Percentiles rank a stretch among this genome's conserved stretches.
These are phyloP conservation scores for Tanytarsus gracilentus DNA, from an alignment of 2,888 invertebrate genomes.

Conservation along the genomic window DNA sequence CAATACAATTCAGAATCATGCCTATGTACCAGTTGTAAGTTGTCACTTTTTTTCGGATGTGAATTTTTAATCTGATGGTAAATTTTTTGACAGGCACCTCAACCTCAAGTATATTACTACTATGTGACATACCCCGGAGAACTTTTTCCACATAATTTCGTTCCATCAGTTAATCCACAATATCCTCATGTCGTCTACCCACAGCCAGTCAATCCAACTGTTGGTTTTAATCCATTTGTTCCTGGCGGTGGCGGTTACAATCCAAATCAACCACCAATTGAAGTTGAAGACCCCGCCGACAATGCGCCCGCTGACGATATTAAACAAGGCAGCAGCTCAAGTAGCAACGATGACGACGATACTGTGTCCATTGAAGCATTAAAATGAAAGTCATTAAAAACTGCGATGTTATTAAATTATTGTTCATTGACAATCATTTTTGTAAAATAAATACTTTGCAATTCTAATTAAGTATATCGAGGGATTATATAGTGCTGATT, in stretches of 20 bases:
- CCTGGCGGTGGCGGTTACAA: conserved; percentile 6
- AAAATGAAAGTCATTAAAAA: no score
- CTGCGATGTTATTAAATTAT: no score
- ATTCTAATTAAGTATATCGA: no score
- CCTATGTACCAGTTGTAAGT: conserved; percentile 40
- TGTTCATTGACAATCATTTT: no score
- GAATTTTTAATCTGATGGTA: no score
- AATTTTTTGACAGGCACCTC: no score
- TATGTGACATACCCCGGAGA: no score
- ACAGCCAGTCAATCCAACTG: neutral
- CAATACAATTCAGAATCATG: conserved; percentile 47
- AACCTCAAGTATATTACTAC: neutral
- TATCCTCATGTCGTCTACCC: conserved; percentile 9
- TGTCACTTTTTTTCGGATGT: no score
- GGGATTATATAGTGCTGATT: no score
- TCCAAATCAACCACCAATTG: conserved; percentile 30
- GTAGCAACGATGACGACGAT: conserved; percentile 35
- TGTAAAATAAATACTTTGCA: no score
- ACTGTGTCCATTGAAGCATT: conserved; percentile 36
- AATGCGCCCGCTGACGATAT: neutral
- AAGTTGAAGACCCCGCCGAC: conserved; percentile 28
- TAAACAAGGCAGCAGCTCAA: conserved; percentile 28
- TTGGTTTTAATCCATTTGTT: neutral
- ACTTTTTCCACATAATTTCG: neutral
- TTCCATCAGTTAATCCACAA: neutral